phyloP scores from a whole-genome alignment of 2,113 vertebrate species.

The Vicugna pacos region DNA sequence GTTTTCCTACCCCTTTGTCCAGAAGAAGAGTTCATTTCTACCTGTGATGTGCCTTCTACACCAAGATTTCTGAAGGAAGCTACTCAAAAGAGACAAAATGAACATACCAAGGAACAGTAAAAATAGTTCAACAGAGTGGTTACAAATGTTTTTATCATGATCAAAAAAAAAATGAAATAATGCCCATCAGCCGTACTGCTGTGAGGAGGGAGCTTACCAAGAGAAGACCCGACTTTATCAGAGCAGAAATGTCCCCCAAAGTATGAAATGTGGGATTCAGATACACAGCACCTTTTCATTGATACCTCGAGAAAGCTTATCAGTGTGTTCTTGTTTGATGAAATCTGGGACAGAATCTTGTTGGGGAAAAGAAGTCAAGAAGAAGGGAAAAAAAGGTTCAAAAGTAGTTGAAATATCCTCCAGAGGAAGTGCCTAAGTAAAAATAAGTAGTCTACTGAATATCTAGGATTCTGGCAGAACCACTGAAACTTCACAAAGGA shows the following conservation, averaged over 20 bases:
- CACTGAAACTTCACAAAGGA: background rate
- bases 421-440: background rate
- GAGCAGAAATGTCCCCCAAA: background rate
- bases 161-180: background rate
- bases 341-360: background rate
- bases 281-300: background rate
- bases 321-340: background rate
- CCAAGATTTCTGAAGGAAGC: background rate
- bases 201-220: background rate
- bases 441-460: background rate
- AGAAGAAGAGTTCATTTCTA: constrained; percentile 10
- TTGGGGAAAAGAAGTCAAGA: background rate
- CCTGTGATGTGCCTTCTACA: background rate
- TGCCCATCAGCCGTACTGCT: background rate
- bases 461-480: background rate
- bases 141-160: background rate
- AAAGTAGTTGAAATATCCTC: background rate
- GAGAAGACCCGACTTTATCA: background rate
- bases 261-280: background rate
- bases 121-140: background rate
- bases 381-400: background rate
- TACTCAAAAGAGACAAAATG: background rate
- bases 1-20: background rate
- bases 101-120: background rate
- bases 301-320: background rate